Conservation (phyloP, 2,888 invertebrate genomes). For the Euzetes globulus region DNA sequence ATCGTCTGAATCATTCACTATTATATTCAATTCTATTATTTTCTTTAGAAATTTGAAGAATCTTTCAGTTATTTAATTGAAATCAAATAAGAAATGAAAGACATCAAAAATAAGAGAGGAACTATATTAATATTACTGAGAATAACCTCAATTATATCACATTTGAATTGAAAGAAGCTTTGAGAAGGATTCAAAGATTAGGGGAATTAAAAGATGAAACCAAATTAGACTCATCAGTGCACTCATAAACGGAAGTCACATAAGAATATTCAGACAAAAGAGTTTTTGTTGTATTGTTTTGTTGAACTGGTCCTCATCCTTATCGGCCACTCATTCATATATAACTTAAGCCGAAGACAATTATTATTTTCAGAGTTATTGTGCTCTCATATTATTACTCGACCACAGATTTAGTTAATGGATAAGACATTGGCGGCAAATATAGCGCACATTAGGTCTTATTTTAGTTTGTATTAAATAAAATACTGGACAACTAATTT, state of each 20-base stretch:
- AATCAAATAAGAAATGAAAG: no score
- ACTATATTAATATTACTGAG: no score
- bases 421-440: conserved; percentile 1
- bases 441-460: not conserved
- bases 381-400: conserved; percentile 3
- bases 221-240: no score
- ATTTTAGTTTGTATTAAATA: not conserved
- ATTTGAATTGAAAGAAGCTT: no score
- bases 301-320: not conserved
- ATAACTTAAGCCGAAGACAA: not conserved
- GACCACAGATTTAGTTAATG: conserved; percentile 9
- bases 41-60: no score
- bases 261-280: not conserved
- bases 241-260: not conserved
- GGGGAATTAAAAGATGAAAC: no score
- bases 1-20: no score
- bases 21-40: no score
- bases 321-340: conserved; percentile 10
- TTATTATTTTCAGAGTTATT: conserved; percentile 9
- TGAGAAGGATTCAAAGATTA: no score
- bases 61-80: no score
- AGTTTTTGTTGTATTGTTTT: not conserved
- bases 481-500: not conserved
- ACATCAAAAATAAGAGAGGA: no score
- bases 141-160: no score